Percentiles rank a stretch among this genome's conserved stretches.
phyloP scores from a whole-genome alignment of 2,797 vertebrate genomes.

The Ceryle rudis region DNA sequence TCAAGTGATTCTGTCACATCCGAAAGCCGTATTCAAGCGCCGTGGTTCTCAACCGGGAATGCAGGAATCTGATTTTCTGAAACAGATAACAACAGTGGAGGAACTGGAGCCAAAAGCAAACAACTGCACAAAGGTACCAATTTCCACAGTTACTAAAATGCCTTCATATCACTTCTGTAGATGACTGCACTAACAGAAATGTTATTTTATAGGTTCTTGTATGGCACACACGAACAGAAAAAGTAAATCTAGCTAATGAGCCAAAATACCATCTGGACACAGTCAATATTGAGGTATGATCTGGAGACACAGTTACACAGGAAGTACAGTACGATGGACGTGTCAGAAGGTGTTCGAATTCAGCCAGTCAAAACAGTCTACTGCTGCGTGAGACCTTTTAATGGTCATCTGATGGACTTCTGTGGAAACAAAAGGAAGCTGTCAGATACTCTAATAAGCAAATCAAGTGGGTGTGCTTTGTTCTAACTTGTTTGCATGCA shows the following conservation, averaged over 20 bases:
- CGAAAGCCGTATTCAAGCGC: slow-evolving; percentile 93
- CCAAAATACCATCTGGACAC: slow-evolving; percentile 92
- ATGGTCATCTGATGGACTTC: slow-evolving; percentile 2
- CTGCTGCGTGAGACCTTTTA: slow-evolving; percentile 12
- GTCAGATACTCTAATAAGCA: slow-evolving; percentile 9
- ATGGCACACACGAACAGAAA: slow-evolving; percentile 99
- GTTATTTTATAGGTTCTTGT: slow-evolving; percentile 89
- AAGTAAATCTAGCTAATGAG: slow-evolving; percentile 93
- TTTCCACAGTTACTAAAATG: not conserved
- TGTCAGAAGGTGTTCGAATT: not conserved
- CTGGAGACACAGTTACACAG: not conserved
- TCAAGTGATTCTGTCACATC: slow-evolving; percentile 93
- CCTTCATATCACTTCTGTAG: rapidly evolving
- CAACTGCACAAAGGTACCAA: slow-evolving; percentile 93
- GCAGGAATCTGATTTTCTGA: slow-evolving; percentile 99
- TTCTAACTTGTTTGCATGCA: slow-evolving; percentile 76
- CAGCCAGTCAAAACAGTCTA: not conserved
- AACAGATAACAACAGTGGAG: slow-evolving; percentile 94
- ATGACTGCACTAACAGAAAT: not conserved
- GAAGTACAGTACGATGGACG: not conserved
- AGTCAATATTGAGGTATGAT: slow-evolving; percentile 92
- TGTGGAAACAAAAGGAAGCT: slow-evolving; percentile 37
- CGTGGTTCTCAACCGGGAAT: slow-evolving; percentile 96
- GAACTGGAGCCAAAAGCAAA: slow-evolving; percentile 96
- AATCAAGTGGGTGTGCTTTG: slow-evolving; percentile 47